Evolutionary conservation across 2,888 invertebrate species (phyloP).

Genomic region (Cyaniris semiargus): DNA sequence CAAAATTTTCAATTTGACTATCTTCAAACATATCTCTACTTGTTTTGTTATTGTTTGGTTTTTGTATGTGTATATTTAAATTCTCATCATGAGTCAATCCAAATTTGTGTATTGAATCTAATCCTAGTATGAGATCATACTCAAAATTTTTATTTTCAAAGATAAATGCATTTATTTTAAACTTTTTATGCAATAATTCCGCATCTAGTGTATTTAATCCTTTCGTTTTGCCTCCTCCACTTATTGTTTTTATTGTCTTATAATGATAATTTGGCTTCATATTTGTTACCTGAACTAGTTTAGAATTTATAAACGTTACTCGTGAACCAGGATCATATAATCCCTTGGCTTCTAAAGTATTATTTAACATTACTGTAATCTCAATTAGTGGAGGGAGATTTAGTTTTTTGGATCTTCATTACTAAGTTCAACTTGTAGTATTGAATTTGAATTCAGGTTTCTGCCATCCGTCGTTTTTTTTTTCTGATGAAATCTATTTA

Average conservation of each 20-base stretch:
- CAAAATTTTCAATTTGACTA: constrained; percentile 20
- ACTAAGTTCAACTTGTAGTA: too few relatives aligned
- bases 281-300: constrained; percentile 31
- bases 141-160: constrained; percentile 33
- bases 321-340: constrained; percentile 35
- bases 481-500: constrained; percentile 38
- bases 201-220: constrained; percentile 33
- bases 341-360: neutral
- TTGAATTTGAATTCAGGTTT: too few relatives aligned
- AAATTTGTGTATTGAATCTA: constrained; percentile 35
- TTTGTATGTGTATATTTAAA: constrained; percentile 32
- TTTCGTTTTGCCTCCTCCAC: constrained; percentile 32
- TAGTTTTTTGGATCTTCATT: too few relatives aligned
- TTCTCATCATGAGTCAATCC: constrained; percentile 29
- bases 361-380: too few relatives aligned
- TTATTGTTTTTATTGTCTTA: constrained; percentile 34
- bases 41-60: neutral
- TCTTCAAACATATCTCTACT: constrained; percentile 17
- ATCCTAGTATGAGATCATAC: constrained; percentile 35
- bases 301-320: constrained; percentile 36
- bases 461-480: neutral
- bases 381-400: too few relatives aligned
- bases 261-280: constrained; percentile 29
- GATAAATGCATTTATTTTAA: constrained; percentile 26
- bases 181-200: constrained; percentile 28